These are phyloP conservation scores for Brachyptera risi DNA, from an alignment of 2,888 invertebrate species.

Conservation along the genomic window DNA sequence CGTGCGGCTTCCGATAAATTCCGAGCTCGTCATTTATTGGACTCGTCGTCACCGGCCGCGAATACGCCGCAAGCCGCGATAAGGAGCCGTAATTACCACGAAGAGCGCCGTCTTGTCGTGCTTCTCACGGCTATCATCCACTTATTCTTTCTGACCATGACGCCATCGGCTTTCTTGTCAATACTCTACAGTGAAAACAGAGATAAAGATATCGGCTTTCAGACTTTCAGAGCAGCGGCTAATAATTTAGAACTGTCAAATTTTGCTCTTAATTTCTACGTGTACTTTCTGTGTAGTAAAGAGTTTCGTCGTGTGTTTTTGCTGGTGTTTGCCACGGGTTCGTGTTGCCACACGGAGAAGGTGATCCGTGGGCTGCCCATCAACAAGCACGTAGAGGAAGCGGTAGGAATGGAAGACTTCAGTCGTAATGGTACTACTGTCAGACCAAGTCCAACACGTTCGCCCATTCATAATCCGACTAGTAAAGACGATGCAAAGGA, in stretches of 20 bases:
- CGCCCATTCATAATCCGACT: conserved; percentile 1
- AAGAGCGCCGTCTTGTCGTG: conserved; percentile 46
- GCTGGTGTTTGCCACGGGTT: conserved; percentile 17
- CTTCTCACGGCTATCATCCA: conserved; percentile 47
- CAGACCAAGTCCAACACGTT: conserved; percentile 26
- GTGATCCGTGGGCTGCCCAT: neutral
- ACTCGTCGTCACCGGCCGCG: conserved; percentile 23
- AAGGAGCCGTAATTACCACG: conserved; percentile 39
- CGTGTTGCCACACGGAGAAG: conserved; percentile 13
- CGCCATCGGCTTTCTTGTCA: conserved; percentile 47
- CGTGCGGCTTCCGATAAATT: conserved; percentile 33
- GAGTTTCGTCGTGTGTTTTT: conserved; percentile 41
- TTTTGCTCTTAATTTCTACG: conserved; percentile 50
- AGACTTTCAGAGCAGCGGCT: conserved; percentile 47
- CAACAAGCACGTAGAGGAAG: neutral
- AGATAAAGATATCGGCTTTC: conserved; percentile 38
- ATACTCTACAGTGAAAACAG: conserved; percentile 44
- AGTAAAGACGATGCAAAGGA: conserved; percentile 6
- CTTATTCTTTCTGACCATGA: conserved; percentile 48
- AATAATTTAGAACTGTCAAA: conserved; percentile 49
- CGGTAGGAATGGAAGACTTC: conserved; percentile 31
- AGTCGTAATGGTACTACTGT: conserved; percentile 33
- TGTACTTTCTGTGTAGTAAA: conserved; percentile 45
- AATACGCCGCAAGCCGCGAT: conserved; percentile 22
- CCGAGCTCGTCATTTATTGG: conserved; percentile 28